phyloP scores from a whole-genome alignment of 2,797 vertebrate genomes.

The Ptychobarbus kaznakovi region DNA sequence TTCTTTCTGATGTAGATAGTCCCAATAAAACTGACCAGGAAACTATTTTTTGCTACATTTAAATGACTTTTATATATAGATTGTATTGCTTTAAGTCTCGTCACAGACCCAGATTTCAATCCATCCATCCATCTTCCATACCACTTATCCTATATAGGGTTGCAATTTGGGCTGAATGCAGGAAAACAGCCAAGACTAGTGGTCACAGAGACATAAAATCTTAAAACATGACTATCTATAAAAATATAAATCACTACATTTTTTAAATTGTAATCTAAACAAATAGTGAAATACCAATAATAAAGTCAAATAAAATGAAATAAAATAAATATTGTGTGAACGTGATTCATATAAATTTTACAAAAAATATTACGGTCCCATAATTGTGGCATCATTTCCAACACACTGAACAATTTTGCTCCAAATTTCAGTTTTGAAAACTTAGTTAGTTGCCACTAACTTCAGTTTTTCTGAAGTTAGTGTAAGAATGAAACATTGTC shows the following conservation, averaged over 20 bases:
- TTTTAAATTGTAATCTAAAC: not conserved
- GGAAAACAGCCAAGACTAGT: not conserved
- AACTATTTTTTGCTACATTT: not conserved
- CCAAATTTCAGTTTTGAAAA: too few relatives aligned
- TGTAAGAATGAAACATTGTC: not conserved
- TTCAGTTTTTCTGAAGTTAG: not conserved
- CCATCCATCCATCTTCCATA: not conserved
- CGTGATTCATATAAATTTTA: not conserved
- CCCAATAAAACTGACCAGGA: not conserved
- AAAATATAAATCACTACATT: not conserved
- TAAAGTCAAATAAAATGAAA: not conserved
- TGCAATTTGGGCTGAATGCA: not conserved
- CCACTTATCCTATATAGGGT: not conserved
- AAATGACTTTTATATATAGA: not conserved
- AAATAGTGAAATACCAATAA: not conserved
- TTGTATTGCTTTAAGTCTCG: not conserved
- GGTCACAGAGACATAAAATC: not conserved
- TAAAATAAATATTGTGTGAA: not conserved
- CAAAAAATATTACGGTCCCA: not conserved
- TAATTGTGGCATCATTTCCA: not conserved
- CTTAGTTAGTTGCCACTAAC: too few relatives aligned
- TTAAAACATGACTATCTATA: not conserved
- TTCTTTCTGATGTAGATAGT: not conserved
- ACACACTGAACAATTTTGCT: not conserved
- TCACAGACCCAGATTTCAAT: not conserved